These are phyloP conservation scores for Drosophila nikananu DNA, from an alignment of 1,140 invertebrate species.

Conservation along the genomic window DNA sequence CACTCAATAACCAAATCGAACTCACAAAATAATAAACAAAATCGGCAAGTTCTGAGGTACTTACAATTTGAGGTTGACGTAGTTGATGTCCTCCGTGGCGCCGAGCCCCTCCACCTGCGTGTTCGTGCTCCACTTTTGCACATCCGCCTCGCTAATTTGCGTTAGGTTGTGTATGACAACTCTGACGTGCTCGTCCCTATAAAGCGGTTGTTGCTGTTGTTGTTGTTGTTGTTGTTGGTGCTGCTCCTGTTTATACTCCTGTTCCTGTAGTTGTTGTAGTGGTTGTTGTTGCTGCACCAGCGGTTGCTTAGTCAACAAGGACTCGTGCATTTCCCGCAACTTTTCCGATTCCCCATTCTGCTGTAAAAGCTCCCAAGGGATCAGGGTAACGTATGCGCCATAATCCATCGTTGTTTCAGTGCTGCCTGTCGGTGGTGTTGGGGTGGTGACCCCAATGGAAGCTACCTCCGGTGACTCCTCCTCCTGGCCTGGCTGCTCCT, in stretches of 20 bases:
- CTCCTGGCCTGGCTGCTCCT: conserved; percentile 29
- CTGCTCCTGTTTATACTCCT: conserved; percentile 12
- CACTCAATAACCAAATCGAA: conserved; percentile 23
- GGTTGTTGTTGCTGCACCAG: conserved; percentile 31
- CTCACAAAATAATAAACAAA: conserved; percentile 18
- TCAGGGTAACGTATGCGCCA: conserved; percentile 69
- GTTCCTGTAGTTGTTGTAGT: neutral
- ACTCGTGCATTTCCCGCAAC: conserved; percentile 68
- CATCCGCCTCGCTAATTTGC: conserved; percentile 78
- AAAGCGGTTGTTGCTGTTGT: conserved; percentile 46
- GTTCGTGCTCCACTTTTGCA: conserved; percentile 68
- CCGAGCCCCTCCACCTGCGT: conserved; percentile 23
- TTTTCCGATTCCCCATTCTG: conserved; percentile 77
- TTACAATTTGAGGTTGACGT: conserved; percentile 84
- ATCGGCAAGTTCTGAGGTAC: conserved; percentile 19
- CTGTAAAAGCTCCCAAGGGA: conserved; percentile 81
- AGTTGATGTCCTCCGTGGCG: conserved; percentile 49
- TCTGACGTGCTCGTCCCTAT: conserved; percentile 69
- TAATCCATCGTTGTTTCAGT: conserved; percentile 65
- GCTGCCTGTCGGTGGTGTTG: conserved; percentile 1
- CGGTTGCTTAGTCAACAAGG: conserved; percentile 67
- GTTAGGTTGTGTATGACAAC: conserved; percentile 86
- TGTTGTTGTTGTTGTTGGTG: neutral
- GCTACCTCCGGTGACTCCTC: conserved; percentile 17
- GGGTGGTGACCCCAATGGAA: conserved; percentile 30